phyloP scores from a whole-genome alignment of 2,888 invertebrate genomes.

The Apotomis betuletana region DNA sequence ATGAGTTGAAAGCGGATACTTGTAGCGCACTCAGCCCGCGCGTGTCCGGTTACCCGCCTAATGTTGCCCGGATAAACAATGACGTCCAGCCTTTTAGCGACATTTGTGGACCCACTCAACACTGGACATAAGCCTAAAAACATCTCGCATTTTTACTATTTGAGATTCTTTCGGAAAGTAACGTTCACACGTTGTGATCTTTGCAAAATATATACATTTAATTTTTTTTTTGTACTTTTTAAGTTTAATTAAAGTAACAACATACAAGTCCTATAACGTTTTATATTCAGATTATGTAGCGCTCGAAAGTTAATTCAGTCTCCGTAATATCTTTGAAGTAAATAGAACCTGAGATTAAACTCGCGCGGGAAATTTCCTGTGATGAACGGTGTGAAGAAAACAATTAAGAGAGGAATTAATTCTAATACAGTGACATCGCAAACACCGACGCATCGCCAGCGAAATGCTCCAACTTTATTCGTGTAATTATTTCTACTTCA shows the following conservation, averaged over 20 bases:
- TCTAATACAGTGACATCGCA: conserved; percentile 36
- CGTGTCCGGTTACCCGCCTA: conserved; percentile 84
- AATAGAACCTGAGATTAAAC: conserved; percentile 30
- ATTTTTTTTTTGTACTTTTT: no score
- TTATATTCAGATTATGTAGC: conserved; percentile 22
- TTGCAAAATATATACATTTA: background rate
- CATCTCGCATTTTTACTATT: conserved; percentile 77
- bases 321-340: conserved; percentile 26
- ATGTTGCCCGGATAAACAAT: conserved; percentile 84
- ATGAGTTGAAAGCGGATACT: conserved; percentile 84
- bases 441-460: conserved; percentile 29
- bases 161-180: conserved; percentile 68
- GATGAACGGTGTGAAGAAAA: conserved; percentile 36
- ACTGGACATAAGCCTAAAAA: conserved; percentile 82
- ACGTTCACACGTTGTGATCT: conserved; percentile 52
- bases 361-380: conserved; percentile 23
- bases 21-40: conserved; percentile 83
- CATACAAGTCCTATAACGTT: conserved; percentile 1
- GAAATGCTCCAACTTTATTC: conserved; percentile 27
- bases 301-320: conserved; percentile 24
- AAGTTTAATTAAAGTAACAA: background rate
- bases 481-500: conserved; percentile 28
- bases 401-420: conserved; percentile 40
- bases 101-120: conserved; percentile 83
- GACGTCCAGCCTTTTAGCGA: conserved; percentile 84